Evolutionary conservation across 2,113 vertebrate genomes (phyloP), one percentile per base, ranked within the genome.

Genomic region (Semnornis frantzii): DNA sequence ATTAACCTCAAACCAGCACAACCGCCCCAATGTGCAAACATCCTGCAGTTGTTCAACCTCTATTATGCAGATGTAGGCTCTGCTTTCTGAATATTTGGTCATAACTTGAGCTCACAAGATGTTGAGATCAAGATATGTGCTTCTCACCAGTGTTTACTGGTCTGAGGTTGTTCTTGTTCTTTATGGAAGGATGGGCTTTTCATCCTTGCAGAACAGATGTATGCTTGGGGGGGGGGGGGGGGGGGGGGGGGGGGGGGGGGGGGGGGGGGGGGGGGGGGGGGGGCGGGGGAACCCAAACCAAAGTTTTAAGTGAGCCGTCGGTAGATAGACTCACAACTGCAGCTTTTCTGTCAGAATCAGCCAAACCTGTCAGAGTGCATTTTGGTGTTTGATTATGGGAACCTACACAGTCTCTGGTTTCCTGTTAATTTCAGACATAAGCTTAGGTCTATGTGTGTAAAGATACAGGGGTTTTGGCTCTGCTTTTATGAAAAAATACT

Each of bases 1-100:
- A n/a, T n/a, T n/a, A n/a, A n/a, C n/a, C n/a, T n/a, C n/a, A n/a
- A n/a, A n/a, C n/a, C n/a, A n/a, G n/a, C n/a, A n/a, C n/a, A n/a
- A n/a, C n/a, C n/a, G n/a, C 13, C 24, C 4, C 25, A 11, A 0
- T 5, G 12, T 59, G 57, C 9, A 15, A 46, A 65, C 0, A 0
- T 28, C 59, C 42, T 66, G 24, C 20, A 65, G 17, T 20, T 37
- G 6, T 71, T 91, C 37, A 12, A 57, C 42, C 14, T 62, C 4
- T 64, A 4, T 52, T 52, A 57, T 34, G 17, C 57, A 90, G 52
- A 21, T 18, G 3, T 27, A 68, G 52, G 30, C 30, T 46, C 54
- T 54, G 28, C 20, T 78, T 69, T 75, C 54, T 5, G 6, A 83
- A 24, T 37, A 71, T 15, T n/a, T 2, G 15, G 65, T 44, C 44